Base-by-base conservation (phyloP, 2,888 invertebrate genomes). In the Lithodes maja region DNA sequence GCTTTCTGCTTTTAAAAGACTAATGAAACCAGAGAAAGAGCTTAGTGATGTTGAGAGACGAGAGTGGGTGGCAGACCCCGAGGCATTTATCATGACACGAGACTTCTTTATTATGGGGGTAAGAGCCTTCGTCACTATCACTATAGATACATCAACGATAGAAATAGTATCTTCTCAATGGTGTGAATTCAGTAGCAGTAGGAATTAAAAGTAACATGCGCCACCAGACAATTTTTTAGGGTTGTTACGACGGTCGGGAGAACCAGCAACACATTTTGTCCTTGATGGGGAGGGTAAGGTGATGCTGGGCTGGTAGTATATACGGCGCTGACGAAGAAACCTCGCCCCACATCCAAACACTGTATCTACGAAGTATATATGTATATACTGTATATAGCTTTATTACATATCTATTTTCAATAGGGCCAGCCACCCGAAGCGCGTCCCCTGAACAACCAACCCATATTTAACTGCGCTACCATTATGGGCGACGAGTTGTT, bases 401-500 rank as follows among this genome's bases (percentile, higher is more conserved):
- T 77, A 71, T 53, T 86, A 80, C 79, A 86, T 69, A 75, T 71
- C 71, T 61, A 71, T 88, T 88, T 83, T 87, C 80, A 74, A 84
- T 84, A 85, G 83, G 88, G 81, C 88, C 84, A 80, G 84, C 88
- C 88, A 88, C 88, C 88, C 88, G 84, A 84, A 80, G 80, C 88
- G 88, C 84, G 82, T 84, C 84, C 88, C 84, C 83, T 84, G 88
- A 84, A 84, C 88, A 88, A 88, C 86, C 88, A 83, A 88, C 84
- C 83, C 88, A 88, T 88, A 49, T 78, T 71, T 84, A 88, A 88
- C 88, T 79, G 88, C 88, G 88, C 88, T 88, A 88, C 83, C 84
- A 71, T 79, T 88, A 84, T 71, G 71, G 88, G 80, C 68, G 84
- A 84, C 79, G 54, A 88, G 84, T 88, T 77, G 50, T 83, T 83